A percentile compares a stretch with the other conserved stretches of the same genome.
phyloP scores from a whole-genome alignment of 2,888 invertebrate genomes.

The Oligia strigilis region DNA sequence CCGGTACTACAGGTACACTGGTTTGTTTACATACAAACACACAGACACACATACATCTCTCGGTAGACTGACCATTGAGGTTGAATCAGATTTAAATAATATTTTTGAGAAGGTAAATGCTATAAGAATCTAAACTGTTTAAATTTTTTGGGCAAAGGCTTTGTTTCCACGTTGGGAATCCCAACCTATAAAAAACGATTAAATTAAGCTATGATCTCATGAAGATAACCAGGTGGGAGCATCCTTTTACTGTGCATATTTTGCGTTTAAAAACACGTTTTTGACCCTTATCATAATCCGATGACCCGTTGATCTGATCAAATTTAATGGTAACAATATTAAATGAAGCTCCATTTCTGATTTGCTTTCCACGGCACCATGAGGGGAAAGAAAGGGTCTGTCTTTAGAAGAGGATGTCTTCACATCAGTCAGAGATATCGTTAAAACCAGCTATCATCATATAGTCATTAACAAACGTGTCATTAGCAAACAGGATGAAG shows the following conservation, averaged over 20 bases:
- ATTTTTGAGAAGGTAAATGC: not conserved
- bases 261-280: not conserved
- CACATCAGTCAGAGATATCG: not conserved
- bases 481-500: not conserved
- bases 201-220: not conserved
- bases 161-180: not conserved
- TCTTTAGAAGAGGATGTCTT: not conserved
- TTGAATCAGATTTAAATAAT: not conserved
- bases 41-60: slow-evolving; percentile 11
- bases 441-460: not conserved
- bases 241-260: no score
- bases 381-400: not conserved
- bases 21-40: slow-evolving; percentile 47
- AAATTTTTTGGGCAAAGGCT: no score
- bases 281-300: not conserved
- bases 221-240: not conserved
- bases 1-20: slow-evolving; percentile 22
- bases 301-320: not conserved
- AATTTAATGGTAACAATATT: not conserved
- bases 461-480: not conserved
- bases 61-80: not conserved
- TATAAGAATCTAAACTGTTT: not conserved
- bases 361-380: not conserved
- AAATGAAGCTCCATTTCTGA: not conserved
- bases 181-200: not conserved